Evolutionary conservation across 2,797 vertebrate species (phyloP), one percentile per base, ranked within the genome.

Genomic region (Muscicapa comitata): DNA sequence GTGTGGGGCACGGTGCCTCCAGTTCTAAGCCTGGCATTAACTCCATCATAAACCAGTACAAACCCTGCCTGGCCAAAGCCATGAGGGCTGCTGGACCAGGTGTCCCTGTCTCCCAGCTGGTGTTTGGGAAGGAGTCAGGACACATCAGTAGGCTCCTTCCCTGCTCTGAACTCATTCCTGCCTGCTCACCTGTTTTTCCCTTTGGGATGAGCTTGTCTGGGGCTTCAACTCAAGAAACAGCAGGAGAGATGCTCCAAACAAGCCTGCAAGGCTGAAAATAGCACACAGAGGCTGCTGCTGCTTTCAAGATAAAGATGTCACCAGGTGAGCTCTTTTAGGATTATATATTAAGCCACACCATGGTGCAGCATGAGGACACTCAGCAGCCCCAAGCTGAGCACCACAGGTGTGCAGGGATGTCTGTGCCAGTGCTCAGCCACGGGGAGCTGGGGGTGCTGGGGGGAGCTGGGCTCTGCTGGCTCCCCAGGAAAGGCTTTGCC

Each of bases 311-410:
- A 86, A 67, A 91, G 88, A 58, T 80, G 73, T 88, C 70, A 86
- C 65, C 90, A 93, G 87, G 89, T 94, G 91, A 92, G 84, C 74
- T 85, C 50, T 57, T 91, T 77, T 29, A 67, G 78, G 50, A 47
- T 83, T 57, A 57, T 42, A 13, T 37, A 71, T 76, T 73, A 71
- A 76, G 68, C 50, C 50, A 53, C 25, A 11, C 50, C 26, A 21
- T 26, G 67, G 57, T 0, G 0, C 16, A 54, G 37, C 68, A 47
- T 2, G 23, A 24, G 20, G 53, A 15, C 21, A 7, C 43, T 19
- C 7, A 1, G 5, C 6, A 51, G 86, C 47, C 55, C 43, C 7
- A 6, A n/a, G 62, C 18, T 0, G 1, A n/a, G 57, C 61, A 11
- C 4, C 0, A 1, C 42, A 35, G 77, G 6, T 7, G 37, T 63